phyloP scores from a whole-genome alignment of 2,888 invertebrate genomes.

The Noctua pronuba region DNA sequence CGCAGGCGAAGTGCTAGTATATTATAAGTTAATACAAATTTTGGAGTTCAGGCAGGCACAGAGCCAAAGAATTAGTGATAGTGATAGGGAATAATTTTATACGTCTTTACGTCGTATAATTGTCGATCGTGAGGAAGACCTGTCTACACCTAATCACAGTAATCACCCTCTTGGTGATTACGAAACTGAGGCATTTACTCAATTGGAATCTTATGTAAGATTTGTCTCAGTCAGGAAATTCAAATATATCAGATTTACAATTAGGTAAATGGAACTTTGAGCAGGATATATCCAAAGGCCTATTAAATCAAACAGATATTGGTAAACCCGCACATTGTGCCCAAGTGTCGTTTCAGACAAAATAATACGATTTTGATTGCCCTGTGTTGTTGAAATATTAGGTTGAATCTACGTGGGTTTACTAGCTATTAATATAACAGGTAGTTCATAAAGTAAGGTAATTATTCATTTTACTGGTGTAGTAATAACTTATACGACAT shows the following conservation, averaged over 20 bases:
- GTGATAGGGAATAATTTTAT: background rate
- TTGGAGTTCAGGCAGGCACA: background rate
- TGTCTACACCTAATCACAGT: background rate
- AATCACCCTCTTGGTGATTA: background rate
- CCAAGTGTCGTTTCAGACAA: constrained; percentile 23
- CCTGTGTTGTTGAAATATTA: constrained; percentile 21
- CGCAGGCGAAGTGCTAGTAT: no score
- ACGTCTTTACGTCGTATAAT: background rate
- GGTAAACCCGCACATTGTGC: constrained; percentile 19
- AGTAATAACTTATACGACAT: constrained; percentile 34
- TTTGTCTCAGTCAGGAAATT: constrained; percentile 43
- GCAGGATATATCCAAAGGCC: constrained; percentile 31
- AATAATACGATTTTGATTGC: constrained; percentile 42
- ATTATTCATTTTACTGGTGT: constrained; percentile 45
- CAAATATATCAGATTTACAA: constrained; percentile 46
- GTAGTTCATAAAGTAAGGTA: constrained; percentile 10
- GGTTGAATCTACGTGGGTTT: constrained; percentile 29
- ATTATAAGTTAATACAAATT: background rate
- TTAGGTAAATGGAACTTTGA: constrained; percentile 39
- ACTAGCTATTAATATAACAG: constrained; percentile 25
- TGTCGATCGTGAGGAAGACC: background rate
- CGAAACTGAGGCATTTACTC: constrained; percentile 13
- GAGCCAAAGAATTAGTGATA: background rate
- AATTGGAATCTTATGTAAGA: constrained; percentile 17
- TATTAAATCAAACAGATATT: constrained; percentile 54